A percentile compares a stretch with the other conserved stretches of the same genome.
phyloP scores from a whole-genome alignment of 1,140 invertebrate species.

The Rhagoletis zephyria region DNA sequence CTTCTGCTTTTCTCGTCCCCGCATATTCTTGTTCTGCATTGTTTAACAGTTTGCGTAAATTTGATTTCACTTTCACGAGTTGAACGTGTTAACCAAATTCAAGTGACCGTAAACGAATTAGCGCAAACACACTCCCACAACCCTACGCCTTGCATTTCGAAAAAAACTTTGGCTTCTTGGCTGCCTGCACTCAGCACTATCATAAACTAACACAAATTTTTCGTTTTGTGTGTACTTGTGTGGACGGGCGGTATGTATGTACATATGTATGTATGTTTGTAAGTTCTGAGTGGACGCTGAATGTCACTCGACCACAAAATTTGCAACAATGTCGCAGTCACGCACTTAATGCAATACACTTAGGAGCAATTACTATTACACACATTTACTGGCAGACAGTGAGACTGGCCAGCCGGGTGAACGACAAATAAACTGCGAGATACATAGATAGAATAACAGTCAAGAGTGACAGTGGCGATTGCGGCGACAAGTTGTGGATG shows the following conservation, averaged over 20 bases:
- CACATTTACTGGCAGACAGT: not conserved
- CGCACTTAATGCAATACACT: slow-evolving; percentile 29
- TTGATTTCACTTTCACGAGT: slow-evolving; percentile 33
- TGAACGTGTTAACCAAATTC: slow-evolving; percentile 40
- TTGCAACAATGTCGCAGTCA: slow-evolving; percentile 34
- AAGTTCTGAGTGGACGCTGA: not conserved
- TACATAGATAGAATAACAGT: not conserved
- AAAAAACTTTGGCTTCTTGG: not conserved
- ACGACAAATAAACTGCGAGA: slow-evolving; percentile 15
- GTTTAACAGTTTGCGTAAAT: slow-evolving; percentile 30
- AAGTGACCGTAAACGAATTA: slow-evolving; percentile 48
- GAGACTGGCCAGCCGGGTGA: not conserved
- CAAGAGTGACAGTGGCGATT: not conserved
- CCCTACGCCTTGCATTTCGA: too few species aligned
- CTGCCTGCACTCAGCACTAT: not conserved
- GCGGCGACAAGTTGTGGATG: not conserved
- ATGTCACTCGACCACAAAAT: slow-evolving; percentile 39
- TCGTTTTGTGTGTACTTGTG: too few species aligned
- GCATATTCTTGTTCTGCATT: not conserved
- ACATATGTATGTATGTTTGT: not conserved
- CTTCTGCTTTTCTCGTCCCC: not conserved
- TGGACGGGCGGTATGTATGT: not conserved
- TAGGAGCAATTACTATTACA: slow-evolving; percentile 43
- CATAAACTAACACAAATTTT: not conserved
- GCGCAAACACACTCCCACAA: not conserved